Evolutionary conservation across 2,797 vertebrate species (phyloP).

Genomic region (Gymnothorax reevesii): DNA sequence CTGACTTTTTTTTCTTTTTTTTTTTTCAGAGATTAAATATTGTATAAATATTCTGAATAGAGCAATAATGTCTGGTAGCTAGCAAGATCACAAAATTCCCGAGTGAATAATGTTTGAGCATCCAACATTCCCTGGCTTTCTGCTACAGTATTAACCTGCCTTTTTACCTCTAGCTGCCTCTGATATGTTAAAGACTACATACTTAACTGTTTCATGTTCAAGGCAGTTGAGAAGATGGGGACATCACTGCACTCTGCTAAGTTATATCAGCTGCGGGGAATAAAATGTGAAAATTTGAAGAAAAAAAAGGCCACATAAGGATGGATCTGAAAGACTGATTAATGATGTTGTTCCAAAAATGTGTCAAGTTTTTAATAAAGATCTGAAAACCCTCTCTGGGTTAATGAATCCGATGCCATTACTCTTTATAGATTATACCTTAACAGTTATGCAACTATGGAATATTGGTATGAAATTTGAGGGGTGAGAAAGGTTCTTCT

Average conservation of each 20-base stretch:
- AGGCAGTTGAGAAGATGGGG: slow-evolving; percentile 13
- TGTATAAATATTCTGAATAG: slow-evolving; percentile 58
- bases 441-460: slow-evolving; percentile 74
- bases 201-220: slow-evolving; percentile 22
- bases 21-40: slow-evolving; percentile 43
- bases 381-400: neutral
- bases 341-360: slow-evolving; percentile 27
- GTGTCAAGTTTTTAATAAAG: neutral
- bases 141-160: slow-evolving; percentile 64
- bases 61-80: slow-evolving; percentile 67
- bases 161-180: slow-evolving; percentile 63
- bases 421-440: slow-evolving; percentile 62
- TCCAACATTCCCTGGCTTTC: slow-evolving; percentile 64
- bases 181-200: slow-evolving; percentile 44
- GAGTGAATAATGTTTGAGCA: slow-evolving; percentile 42
- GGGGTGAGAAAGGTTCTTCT: slow-evolving; percentile 62
- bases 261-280: slow-evolving; percentile 48
- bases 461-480: slow-evolving; percentile 49
- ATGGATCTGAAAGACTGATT: slow-evolving; percentile 30
- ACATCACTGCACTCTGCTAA: neutral
- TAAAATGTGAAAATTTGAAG: neutral
- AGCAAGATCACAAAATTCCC: slow-evolving; percentile 31
- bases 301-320: slow-evolving; percentile 24
- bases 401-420: slow-evolving; percentile 34
- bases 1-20: slow-evolving; percentile 29